Conservation (phyloP, 1,140 invertebrate genomes). For the Drosophila nikananu region DNA sequence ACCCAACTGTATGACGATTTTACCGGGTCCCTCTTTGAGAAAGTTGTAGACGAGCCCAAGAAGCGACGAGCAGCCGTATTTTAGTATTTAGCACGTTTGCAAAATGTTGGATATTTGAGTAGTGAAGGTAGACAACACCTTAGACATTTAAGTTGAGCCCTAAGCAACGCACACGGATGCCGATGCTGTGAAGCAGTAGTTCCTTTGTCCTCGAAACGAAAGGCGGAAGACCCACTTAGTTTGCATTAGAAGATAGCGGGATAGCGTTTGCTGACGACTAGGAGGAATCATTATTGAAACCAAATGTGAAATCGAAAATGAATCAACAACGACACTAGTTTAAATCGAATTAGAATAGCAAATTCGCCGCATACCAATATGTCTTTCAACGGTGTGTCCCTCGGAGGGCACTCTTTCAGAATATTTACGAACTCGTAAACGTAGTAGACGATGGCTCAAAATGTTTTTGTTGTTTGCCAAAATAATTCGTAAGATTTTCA, state of each 20-base stretch:
- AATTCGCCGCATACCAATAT: slow-evolving; percentile 55
- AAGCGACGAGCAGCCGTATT: slow-evolving; percentile 16
- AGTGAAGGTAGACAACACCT: slow-evolving; percentile 23
- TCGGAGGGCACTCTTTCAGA: slow-evolving; percentile 37
- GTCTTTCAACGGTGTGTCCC: slow-evolving; percentile 61
- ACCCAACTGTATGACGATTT: slow-evolving; percentile 36
- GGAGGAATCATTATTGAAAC: slow-evolving; percentile 49
- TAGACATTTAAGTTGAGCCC: slow-evolving; percentile 35
- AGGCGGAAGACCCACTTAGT: slow-evolving; percentile 15
- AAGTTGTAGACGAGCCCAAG: slow-evolving; percentile 4
- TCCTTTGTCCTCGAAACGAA: slow-evolving; percentile 38
- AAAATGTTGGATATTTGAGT: slow-evolving; percentile 32
- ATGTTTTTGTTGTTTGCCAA: slow-evolving; percentile 72
- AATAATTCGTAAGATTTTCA: slow-evolving; percentile 83
- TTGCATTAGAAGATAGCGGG: slow-evolving; percentile 47
- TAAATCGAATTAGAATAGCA: slow-evolving; percentile 73
- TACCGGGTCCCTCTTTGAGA: slow-evolving; percentile 32
- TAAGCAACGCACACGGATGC: slow-evolving; percentile 36
- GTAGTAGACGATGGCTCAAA: slow-evolving; percentile 44
- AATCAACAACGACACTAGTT: slow-evolving; percentile 84
- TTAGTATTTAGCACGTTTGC: slow-evolving; percentile 28
- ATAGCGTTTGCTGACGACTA: slow-evolving; percentile 45
- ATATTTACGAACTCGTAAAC: slow-evolving; percentile 24
- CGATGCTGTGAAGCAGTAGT: slow-evolving; percentile 28
- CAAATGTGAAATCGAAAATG: slow-evolving; percentile 60